Evolutionary conservation across 2,888 invertebrate species (phyloP).

Genomic region (Perdita meconis): DNA sequence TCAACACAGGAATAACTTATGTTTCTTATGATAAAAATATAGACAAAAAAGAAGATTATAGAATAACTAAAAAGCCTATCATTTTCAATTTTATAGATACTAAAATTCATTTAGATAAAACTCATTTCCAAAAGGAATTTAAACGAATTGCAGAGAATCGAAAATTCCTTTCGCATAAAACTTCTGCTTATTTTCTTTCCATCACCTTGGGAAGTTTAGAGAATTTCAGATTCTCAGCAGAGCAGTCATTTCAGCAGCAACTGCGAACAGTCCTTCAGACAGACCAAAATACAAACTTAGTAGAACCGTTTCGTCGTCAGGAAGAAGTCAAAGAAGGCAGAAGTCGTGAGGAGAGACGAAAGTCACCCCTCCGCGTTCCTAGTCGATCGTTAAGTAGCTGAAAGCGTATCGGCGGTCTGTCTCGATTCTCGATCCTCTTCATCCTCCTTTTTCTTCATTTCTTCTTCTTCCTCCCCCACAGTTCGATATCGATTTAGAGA

Average conservation of each 20-base stretch:
- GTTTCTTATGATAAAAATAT: no score
- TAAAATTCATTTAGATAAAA: no score
- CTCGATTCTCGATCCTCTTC: conserved; percentile 2
- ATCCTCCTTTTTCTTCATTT: background rate
- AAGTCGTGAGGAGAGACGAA: conserved; percentile 36
- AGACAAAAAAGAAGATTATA: no score
- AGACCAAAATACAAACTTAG: conserved; percentile 51
- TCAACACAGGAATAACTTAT: no score
- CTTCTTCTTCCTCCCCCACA: background rate
- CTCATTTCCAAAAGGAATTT: no score
- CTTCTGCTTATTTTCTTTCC: background rate
- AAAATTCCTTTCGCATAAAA: no score
- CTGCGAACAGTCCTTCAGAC: conserved; percentile 47
- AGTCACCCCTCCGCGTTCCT: conserved; percentile 41
- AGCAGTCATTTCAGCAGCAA: conserved; percentile 48
- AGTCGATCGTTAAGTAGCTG: conserved; percentile 32
- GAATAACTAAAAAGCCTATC: no score
- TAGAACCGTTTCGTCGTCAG: conserved; percentile 49
- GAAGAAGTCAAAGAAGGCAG: conserved; percentile 6
- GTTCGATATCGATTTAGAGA: conserved; percentile 54
- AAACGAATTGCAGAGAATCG: no score
- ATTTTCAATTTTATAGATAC: no score
- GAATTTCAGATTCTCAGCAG: conserved; percentile 12
- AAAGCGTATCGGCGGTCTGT: conserved; percentile 27
- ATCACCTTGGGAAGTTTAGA: background rate